phyloP scores from a whole-genome alignment of 2,888 invertebrate species.

The Gymnosoma rotundatum region DNA sequence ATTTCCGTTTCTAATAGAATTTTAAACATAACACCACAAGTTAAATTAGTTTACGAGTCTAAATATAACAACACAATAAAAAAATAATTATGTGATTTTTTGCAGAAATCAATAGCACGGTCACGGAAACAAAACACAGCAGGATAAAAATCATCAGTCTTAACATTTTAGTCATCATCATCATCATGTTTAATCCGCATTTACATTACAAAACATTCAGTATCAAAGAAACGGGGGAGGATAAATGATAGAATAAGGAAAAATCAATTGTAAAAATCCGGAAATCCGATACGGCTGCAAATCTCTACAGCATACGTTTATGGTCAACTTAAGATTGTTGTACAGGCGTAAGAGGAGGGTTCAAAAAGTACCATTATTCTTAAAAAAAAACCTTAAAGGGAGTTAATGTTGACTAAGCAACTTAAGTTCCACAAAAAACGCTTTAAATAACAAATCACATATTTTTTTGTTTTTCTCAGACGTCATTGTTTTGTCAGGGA shows the following conservation, averaged over 20 bases:
- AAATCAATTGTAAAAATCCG: constrained; percentile 64
- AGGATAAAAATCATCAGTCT: constrained; percentile 35
- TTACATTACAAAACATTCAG: constrained; percentile 51
- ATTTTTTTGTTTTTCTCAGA: background rate
- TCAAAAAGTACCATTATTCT: background rate
- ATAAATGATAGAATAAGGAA: constrained; percentile 31
- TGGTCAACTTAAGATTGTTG: constrained; percentile 61
- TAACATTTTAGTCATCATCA: constrained; percentile 36
- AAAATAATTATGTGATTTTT: constrained; percentile 40
- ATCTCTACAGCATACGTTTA: constrained; percentile 65
- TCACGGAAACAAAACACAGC: constrained; percentile 45
- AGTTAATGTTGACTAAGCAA: constrained; percentile 46
- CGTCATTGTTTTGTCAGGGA: constrained; percentile 58
- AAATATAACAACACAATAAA: constrained; percentile 39
- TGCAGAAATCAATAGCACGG: constrained; percentile 34
- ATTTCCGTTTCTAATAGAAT: constrained; percentile 78
- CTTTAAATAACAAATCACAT: constrained; percentile 48
- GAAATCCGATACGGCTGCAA: constrained; percentile 75
- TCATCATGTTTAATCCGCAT: constrained; percentile 48
- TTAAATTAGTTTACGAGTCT: constrained; percentile 53
- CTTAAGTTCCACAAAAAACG: constrained; percentile 27
- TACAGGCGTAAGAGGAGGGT: constrained; percentile 15
- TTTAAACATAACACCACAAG: constrained; percentile 49
- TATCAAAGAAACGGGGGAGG: background rate
- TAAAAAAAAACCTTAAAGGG: constrained; percentile 8